A percentile compares a stretch with the other conserved stretches of the same genome.
phyloP scores from a whole-genome alignment of 2,113 vertebrate species.

The Aplodontia rufa region DNA sequence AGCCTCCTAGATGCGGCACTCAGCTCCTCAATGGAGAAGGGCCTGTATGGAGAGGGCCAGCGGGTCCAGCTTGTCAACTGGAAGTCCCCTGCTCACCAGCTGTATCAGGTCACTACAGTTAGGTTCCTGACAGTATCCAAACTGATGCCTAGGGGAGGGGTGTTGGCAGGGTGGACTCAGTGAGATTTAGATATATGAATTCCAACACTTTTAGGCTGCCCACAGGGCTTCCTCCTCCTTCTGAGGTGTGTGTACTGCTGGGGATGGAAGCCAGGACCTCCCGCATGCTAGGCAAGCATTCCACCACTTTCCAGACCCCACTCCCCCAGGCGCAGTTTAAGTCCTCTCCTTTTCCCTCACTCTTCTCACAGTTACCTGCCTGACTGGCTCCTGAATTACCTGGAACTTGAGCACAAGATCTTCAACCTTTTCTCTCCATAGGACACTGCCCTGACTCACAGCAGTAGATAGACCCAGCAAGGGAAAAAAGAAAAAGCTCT shows the following conservation, averaged over 20 bases:
- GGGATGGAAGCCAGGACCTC: not conserved
- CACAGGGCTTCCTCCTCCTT: not conserved
- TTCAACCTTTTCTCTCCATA: not conserved
- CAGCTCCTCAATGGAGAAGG: not conserved
- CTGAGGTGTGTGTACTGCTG: not conserved
- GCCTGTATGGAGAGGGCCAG: no score
- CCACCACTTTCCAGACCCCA: not conserved
- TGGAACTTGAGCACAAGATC: not conserved
- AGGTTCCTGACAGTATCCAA: not conserved
- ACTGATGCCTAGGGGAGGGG: not conserved
- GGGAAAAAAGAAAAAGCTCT: not conserved
- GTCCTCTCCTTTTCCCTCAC: no score
- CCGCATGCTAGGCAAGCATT: not conserved
- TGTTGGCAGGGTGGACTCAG: not conserved
- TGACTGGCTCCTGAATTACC: not conserved
- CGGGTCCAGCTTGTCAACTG: not conserved
- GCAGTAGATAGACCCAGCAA: not conserved
- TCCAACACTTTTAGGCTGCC: not conserved
- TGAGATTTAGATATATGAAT: not conserved
- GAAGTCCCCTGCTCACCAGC: not conserved
- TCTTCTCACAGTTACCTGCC: not conserved
- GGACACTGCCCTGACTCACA: fast-evolving
- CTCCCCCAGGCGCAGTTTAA: not conserved
- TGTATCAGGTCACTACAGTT: no score
- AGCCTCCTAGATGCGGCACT: not conserved